These are phyloP conservation scores for Lochmaea capreae DNA, from an alignment of 2,888 invertebrate genomes.

Conservation along the genomic window DNA sequence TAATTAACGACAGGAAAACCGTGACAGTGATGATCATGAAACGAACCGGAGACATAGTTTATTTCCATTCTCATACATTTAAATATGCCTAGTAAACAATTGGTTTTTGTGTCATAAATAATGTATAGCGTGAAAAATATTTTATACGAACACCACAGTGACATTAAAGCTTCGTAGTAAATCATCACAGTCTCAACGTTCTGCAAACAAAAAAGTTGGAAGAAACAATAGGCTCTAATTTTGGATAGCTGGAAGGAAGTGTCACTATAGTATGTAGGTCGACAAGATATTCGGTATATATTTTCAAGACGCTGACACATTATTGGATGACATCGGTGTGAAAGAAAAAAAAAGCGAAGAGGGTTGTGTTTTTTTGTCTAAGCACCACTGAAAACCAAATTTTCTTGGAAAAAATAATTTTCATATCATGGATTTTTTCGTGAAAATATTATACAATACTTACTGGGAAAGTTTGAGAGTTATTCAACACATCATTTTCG, in stretches of 20 bases:
- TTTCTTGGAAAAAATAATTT: too few species aligned
- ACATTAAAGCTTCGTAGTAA: conserved; percentile 9
- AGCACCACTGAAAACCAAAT: too few species aligned
- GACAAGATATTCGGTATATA: conserved; percentile 25
- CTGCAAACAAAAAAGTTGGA: not conserved
- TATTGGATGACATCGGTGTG: conserved; percentile 13
- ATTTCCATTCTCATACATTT: not conserved
- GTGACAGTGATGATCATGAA: not conserved
- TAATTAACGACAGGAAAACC: not conserved
- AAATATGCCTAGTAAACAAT: conserved; percentile 3
- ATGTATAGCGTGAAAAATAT: conserved; percentile 13
- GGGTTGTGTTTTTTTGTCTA: too few species aligned
- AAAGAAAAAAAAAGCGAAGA: not conserved
- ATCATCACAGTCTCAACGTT: conserved; percentile 10
- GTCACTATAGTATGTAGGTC: conserved; percentile 37
- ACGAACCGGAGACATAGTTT: not conserved
- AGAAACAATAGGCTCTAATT: conserved; percentile 36
- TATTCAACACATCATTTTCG: too few species aligned
- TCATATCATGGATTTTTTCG: too few species aligned
- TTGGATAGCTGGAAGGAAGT: conserved; percentile 33
- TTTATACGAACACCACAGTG: not conserved
- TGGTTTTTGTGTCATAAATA: conserved; percentile 25
- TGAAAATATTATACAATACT: too few species aligned
- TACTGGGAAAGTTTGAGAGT: too few species aligned
- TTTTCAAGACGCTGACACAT: conserved; percentile 15